Conservation (phyloP, 2,888 invertebrate species). For the Adela reaumurella region DNA sequence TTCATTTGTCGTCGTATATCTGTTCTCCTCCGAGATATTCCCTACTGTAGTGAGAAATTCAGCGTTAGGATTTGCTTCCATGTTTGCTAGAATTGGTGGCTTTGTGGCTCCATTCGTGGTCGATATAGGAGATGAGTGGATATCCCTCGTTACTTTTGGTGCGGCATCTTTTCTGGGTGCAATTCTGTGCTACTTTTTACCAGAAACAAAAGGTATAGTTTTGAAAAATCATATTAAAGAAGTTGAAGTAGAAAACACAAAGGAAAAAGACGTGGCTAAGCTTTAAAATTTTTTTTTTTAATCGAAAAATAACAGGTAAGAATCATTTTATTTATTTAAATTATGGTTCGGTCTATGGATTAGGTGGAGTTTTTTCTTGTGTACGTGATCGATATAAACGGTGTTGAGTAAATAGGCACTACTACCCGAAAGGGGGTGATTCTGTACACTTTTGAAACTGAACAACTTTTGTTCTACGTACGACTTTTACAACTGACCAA, state of each 20-base stretch:
- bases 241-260: slow-evolving; percentile 24
- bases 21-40: slow-evolving; percentile 75
- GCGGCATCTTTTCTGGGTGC: slow-evolving; percentile 29
- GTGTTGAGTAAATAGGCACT: no score
- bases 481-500: no score
- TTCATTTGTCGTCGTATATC: slow-evolving; percentile 63
- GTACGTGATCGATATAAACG: no score
- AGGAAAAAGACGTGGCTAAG: no score
- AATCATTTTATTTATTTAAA: slow-evolving; percentile 1
- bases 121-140: slow-evolving; percentile 42
- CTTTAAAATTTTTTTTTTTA: no score
- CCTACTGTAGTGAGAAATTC: slow-evolving; percentile 77
- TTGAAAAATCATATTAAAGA: slow-evolving; percentile 36
- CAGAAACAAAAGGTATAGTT: slow-evolving; percentile 38
- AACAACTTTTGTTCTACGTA: no score
- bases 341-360: no score
- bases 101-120: slow-evolving; percentile 67
- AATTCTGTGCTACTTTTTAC: slow-evolving; percentile 30
- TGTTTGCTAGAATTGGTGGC: slow-evolving; percentile 65
- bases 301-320: not conserved
- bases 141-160: slow-evolving; percentile 35
- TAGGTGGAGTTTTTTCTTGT: no score
- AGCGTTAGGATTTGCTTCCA: slow-evolving; percentile 70
- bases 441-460: no score
- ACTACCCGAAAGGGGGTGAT: no score